Evolutionary conservation across 2,113 vertebrate species (phyloP).

Genomic region (Ia io): DNA sequence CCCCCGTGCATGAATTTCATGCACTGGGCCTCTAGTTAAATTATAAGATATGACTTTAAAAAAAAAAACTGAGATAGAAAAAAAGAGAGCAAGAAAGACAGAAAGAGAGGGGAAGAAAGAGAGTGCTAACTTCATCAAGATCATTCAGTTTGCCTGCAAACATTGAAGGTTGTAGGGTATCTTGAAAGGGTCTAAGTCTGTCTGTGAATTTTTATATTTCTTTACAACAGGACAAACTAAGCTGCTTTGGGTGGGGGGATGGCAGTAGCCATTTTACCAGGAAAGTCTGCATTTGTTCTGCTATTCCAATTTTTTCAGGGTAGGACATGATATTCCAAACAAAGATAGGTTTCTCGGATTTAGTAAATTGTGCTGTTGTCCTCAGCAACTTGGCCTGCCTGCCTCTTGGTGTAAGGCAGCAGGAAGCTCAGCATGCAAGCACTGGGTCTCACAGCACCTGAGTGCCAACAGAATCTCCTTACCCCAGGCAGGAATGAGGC

Average conservation of each 20-base stretch:
- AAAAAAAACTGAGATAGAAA: not conserved
- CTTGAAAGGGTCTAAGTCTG: not conserved
- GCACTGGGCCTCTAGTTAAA: too few species aligned
- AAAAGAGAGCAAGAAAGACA: not conserved
- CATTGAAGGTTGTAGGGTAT: not conserved
- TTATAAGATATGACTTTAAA: not conserved
- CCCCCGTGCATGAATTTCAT: too few species aligned
- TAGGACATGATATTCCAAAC: conserved; percentile 60
- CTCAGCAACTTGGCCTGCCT: conserved; percentile 31
- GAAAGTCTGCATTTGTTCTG: conserved; percentile 72
- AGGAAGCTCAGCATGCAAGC: not conserved
- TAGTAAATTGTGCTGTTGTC: conserved; percentile 65
- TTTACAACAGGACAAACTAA: conserved; percentile 37
- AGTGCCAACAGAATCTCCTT: not conserved
- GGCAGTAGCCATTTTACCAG: conserved; percentile 34
- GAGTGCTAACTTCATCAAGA: not conserved
- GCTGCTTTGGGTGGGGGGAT: conserved; percentile 11
- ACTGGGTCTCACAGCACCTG: not conserved
- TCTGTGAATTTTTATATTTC: conserved; percentile 19
- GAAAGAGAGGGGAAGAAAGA: not conserved
- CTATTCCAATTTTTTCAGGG: conserved; percentile 67
- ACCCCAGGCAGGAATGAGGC: accelerated
- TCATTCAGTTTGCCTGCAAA: not conserved
- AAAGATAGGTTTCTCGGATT: conserved; percentile 62
- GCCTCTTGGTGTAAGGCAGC: not conserved